phyloP scores from a whole-genome alignment of 2,797 vertebrate genomes.

The Chloroceryle amazona region DNA sequence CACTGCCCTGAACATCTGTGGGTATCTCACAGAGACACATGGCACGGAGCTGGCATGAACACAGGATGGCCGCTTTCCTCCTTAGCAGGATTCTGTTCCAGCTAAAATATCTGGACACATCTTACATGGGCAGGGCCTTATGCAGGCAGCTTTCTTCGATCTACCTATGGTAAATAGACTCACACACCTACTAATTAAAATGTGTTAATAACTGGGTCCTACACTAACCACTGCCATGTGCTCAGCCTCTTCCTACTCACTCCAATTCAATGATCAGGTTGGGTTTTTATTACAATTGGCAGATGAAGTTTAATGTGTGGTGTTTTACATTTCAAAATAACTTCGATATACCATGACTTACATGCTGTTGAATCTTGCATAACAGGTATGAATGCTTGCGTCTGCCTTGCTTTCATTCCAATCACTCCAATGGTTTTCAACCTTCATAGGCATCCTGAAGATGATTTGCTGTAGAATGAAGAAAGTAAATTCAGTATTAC shows the following conservation, averaged over 20 bases:
- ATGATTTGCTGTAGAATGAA: background rate
- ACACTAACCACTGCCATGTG: background rate
- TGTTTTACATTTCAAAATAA: background rate
- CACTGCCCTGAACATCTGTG: background rate
- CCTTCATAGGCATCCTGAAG: background rate
- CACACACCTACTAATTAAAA: background rate
- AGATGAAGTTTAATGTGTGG: background rate
- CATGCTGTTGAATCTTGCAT: background rate
- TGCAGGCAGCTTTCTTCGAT: background rate
- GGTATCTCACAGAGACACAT: background rate
- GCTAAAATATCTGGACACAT: background rate
- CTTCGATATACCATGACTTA: background rate
- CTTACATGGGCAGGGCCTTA: background rate
- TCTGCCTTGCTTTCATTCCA: background rate
- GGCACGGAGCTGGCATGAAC: rapidly evolving
- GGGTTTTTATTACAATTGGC: background rate
- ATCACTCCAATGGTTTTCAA: background rate
- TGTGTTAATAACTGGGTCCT: background rate
- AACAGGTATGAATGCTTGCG: background rate
- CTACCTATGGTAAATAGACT: background rate
- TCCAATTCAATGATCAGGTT: rapidly evolving
- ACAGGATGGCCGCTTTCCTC: background rate
- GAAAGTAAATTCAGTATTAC: background rate
- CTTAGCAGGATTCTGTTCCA: background rate
- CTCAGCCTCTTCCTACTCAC: background rate